Evolutionary conservation across 1,140 invertebrate species (phyloP), one percentile per base, ranked within the genome.

Genomic region (Drosophila ficusphila): DNA sequence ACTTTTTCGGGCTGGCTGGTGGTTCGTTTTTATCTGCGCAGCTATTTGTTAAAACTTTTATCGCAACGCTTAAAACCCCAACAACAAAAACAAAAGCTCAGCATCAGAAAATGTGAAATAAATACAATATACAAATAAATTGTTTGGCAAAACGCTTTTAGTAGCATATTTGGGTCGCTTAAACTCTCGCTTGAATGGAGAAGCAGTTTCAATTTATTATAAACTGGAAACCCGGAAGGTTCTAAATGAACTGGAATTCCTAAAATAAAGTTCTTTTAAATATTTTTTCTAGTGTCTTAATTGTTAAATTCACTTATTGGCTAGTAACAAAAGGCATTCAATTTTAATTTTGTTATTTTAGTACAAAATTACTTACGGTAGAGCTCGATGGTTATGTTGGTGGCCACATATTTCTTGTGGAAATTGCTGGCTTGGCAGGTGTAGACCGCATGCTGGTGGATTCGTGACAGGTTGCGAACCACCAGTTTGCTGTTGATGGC

Each of bases 341-440:
- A n/a, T n/a, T 21, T 29, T 39, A 16, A 25, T 23, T 42, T 34
- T 36, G 23, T 21, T 36, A 27, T 21, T 36, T 51, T 9, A n/a
- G n/a, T n/a, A 8, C 4, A 14, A 21, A 42, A 23, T n/a, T 90
- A 95, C 94, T 95, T 91, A 95, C 94, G 93, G 91, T 95, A 95
- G 91, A 96, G 93, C 82, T 96, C 95, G 46, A 96, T 93, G 56
- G 93, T 93, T 31, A 96, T 93, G 51, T 91, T 91, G 46, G 85
- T 91, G 41, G 90, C 92, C 94, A 95, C 92, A 95, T 93, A 88
- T 96, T 95, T 72, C 95, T 93, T 78, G 93, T 93, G 53, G 95
- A 93, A 97, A 92, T 97, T 97, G 76, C 95, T 95, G 21, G 96
- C 96, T 85, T 96, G 95, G 90, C 97, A 97, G 27, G 95, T 96